These are phyloP conservation scores for Platysteira castanea DNA, from an alignment of 2,113 vertebrate genomes.

Conservation along the genomic window DNA sequence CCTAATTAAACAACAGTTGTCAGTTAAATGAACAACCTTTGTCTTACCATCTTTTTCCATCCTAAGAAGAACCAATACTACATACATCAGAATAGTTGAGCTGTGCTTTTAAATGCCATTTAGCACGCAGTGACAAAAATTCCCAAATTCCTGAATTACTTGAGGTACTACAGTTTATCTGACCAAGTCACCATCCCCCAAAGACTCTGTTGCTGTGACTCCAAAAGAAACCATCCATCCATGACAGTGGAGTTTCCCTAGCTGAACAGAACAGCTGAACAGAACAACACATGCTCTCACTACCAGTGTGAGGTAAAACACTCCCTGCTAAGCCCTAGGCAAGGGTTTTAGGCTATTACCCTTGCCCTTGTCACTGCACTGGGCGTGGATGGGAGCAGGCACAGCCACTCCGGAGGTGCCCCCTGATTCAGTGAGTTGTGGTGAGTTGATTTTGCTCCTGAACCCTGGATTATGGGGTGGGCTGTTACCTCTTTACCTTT, in stretches of 20 bases:
- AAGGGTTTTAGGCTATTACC: background rate
- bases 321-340: background rate
- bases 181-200: background rate
- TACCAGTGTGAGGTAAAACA: background rate
- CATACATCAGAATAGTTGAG: background rate
- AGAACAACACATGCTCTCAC: background rate
- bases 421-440: background rate
- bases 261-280: background rate
- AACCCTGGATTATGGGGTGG: background rate
- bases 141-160: background rate
- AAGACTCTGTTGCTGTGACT: background rate
- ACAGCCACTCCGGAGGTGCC: background rate
- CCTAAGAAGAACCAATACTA: background rate
- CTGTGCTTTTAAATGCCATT: background rate
- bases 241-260: background rate
- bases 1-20: background rate
- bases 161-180: background rate
- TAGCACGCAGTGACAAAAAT: background rate
- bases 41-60: background rate
- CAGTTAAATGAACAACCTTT: background rate
- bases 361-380: background rate
- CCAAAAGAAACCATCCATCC: background rate
- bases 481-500: background rate
- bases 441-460: background rate
- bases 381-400: background rate